Base-by-base conservation (phyloP, 2,113 vertebrate species). In the Planiliza haematocheilus region DNA sequence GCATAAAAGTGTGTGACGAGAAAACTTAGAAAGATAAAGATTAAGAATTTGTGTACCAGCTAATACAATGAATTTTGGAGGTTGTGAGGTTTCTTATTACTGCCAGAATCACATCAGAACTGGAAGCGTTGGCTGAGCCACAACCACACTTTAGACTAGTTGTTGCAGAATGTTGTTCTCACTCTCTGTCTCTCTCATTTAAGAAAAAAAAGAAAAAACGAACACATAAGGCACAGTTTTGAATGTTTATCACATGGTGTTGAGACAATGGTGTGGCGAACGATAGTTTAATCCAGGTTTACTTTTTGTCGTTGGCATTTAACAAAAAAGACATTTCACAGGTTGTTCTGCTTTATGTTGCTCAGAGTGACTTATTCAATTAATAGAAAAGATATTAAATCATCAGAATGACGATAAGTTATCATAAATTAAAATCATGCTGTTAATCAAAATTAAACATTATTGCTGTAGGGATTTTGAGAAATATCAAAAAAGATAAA, bases 71-170 rank as follows among this genome's bases (percentile, higher is more conserved):
- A 36, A 17, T 58, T 41, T 9, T 8, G 14, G 24, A 75, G 56
- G 48, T 46, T 68, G n/a, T 62, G 16, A 16, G 9, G 41, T 74
- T 48, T 51, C 37, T 62, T 82, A 16, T 51, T 36, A 62, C 48
- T 79, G 52, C 48, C 37, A 21, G 38, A 55, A 37, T 13, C 17
- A 7, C 37, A 77, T 39, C 5, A 1, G 66, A 70, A 45, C 12
- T 50, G n/a, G 24, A 56, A 70, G n/a, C n/a, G n/a, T n/a, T n/a
- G n/a, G n/a, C n/a, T n/a, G n/a, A n/a, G n/a, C n/a, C n/a, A n/a
- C n/a, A n/a, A 83, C 83, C 67, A 73, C 70, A 84, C n/a, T n/a
- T n/a, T n/a, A n/a, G n/a, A n/a, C 17, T 57, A 13, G 57, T 58
- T 60, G 61, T 68, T 74, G 81, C 24, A 70, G 56, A 49, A 72